These are phyloP conservation scores for Corythornis madagascariensis DNA, from an alignment of 2,113 vertebrate species.

Conservation along the genomic window DNA sequence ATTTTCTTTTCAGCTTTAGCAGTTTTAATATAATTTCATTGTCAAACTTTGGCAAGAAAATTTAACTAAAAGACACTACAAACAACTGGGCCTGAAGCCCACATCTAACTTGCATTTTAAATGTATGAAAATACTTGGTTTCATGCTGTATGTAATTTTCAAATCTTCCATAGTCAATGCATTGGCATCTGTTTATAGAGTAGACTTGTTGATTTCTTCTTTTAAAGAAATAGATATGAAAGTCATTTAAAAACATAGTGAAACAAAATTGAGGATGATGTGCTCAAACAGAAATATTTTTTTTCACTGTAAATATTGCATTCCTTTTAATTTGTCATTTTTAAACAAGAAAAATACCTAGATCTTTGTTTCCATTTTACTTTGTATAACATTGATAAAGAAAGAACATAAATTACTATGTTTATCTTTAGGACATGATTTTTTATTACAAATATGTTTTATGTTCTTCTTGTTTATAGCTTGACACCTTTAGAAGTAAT, in stretches of 20 bases:
- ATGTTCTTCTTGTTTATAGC: slow-evolving; percentile 76
- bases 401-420: not conserved
- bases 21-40: not conserved
- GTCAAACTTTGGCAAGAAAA: not conserved
- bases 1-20: not conserved
- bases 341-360: not conserved
- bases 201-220: not conserved
- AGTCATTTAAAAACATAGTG: not conserved
- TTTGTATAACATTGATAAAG: not conserved
- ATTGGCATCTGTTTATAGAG: not conserved
- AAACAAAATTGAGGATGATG: not conserved
- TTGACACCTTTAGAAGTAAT: slow-evolving; percentile 81
- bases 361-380: not conserved
- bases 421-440: not conserved
- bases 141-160: not conserved
- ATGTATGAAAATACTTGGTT: not conserved
- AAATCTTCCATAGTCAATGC: not conserved
- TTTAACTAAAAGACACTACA: not conserved
- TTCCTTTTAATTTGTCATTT: not conserved
- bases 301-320: not conserved
- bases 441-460: slow-evolving; percentile 24
- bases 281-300: not conserved
- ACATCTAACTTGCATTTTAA: not conserved
- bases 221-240: not conserved
- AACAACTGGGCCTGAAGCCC: not conserved